Percentiles rank a stretch among this genome's conserved stretches.
phyloP scores from a whole-genome alignment of 2,888 invertebrate genomes.

The Trichogramma evanescens region DNA sequence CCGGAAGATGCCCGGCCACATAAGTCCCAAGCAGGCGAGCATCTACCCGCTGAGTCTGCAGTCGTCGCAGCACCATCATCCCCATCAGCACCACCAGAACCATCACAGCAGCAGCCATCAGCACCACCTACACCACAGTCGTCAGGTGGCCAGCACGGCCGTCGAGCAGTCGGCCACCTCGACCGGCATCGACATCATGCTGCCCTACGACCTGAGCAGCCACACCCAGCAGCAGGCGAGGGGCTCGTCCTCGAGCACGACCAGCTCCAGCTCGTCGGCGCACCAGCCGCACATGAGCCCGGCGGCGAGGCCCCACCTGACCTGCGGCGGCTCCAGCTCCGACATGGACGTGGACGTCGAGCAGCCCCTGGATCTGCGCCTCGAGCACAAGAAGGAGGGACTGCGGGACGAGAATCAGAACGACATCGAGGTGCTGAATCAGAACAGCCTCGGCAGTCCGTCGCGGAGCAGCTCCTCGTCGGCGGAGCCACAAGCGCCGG shows the following conservation, averaged over 20 bases:
- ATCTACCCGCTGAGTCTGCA: conserved; percentile 63
- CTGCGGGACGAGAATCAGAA: conserved; percentile 84
- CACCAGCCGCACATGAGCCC: conserved; percentile 53
- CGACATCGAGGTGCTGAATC: conserved; percentile 54
- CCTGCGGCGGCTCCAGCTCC: conserved; percentile 43
- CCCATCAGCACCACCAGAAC: too few relatives aligned
- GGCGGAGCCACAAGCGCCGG: conserved; percentile 25
- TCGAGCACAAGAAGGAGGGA: conserved; percentile 72
- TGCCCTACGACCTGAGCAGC: conserved; percentile 63
- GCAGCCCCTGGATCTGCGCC: conserved; percentile 81
- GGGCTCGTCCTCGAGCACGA: conserved; percentile 25
- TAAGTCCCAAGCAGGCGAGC: conserved; percentile 68
- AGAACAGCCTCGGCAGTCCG: conserved; percentile 31
- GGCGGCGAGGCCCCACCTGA: conserved; percentile 52
- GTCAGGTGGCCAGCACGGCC: neutral
- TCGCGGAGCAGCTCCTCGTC: conserved; percentile 25
- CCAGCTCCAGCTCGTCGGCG: conserved; percentile 12
- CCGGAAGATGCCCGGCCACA: conserved; percentile 72
- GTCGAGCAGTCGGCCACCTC: neutral
- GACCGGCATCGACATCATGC: conserved; percentile 40
- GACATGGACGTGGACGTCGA: conserved; percentile 54
- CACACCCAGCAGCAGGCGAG: conserved; percentile 28
- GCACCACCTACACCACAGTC: too few relatives aligned
- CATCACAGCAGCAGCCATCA: too few relatives aligned
- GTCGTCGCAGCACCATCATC: conserved; percentile 46